A percentile compares a stretch with the other conserved stretches of the same genome.
These are phyloP conservation scores for Trachelus troglodyta DNA, from an alignment of 2,888 invertebrate species.

Conservation along the genomic window DNA sequence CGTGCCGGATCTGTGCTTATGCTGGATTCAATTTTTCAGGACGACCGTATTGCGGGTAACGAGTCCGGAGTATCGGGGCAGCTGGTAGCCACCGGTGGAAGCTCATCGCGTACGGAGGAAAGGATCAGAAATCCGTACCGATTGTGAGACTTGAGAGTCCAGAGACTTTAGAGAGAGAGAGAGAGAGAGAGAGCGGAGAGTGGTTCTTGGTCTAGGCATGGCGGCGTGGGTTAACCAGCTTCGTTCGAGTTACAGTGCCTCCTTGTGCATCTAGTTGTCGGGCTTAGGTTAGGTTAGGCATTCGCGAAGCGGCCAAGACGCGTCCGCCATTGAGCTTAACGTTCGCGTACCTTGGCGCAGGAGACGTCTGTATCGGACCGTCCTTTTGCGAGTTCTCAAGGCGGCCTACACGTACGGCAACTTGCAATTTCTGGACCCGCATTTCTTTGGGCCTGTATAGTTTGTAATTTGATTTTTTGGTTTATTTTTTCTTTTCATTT, in stretches of 20 bases:
- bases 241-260: neutral
- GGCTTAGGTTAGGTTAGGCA: neutral
- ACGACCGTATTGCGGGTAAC: too few relatives aligned
- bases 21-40: too few relatives aligned
- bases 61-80: too few relatives aligned
- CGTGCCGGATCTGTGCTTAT: too few relatives aligned
- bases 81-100: neutral
- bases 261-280: neutral
- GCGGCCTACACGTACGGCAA: neutral
- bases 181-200: neutral
- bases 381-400: neutral
- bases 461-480: too few relatives aligned
- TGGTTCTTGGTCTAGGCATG: neutral
- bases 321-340: neutral
- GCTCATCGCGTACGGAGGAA: neutral
- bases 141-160: neutral
- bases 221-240: slow-evolving; percentile 1
- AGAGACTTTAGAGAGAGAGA: neutral
- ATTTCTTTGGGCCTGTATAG: too few relatives aligned
- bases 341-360: too few relatives aligned
- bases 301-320: neutral
- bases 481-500: too few relatives aligned
- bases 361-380: neutral
- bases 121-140: neutral
- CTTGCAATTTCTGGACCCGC: too few relatives aligned